Evolutionary conservation across 2,888 invertebrate species (phyloP).

Genomic region (Agrilus mali): DNA sequence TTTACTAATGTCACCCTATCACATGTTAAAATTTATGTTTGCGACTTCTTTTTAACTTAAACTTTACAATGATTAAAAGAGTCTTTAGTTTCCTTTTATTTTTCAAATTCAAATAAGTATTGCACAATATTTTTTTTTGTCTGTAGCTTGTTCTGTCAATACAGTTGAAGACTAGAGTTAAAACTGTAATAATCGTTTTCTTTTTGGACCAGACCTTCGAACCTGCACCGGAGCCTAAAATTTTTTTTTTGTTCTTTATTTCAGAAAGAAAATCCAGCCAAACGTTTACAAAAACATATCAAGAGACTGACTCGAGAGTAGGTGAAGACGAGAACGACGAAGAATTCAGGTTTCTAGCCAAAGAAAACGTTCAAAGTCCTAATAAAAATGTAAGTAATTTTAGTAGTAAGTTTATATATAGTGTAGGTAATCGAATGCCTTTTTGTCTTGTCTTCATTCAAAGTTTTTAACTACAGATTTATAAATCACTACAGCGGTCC

Average conservation of each 20-base stretch:
- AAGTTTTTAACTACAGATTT: slow-evolving; percentile 48
- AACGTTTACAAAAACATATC: slow-evolving; percentile 43
- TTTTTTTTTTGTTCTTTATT: too few species aligned
- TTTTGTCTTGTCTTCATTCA: neutral
- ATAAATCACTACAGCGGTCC: slow-evolving; percentile 52
- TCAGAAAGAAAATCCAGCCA: slow-evolving; percentile 36
- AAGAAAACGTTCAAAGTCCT: slow-evolving; percentile 30
- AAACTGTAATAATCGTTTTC: too few species aligned
- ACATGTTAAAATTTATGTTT: neutral
- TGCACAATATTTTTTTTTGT: too few species aligned
- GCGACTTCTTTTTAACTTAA: neutral
- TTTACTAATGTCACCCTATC: neutral
- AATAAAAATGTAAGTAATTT: slow-evolving; percentile 31
- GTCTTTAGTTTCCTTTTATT: too few species aligned
- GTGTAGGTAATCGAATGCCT: too few species aligned
- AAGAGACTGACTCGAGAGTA: slow-evolving; percentile 38
- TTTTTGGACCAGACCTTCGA: too few species aligned
- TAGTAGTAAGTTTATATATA: too few species aligned
- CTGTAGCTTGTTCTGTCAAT: too few species aligned
- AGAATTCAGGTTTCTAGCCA: slow-evolving; percentile 34
- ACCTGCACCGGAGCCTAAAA: too few species aligned
- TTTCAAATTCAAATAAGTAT: too few species aligned
- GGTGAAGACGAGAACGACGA: slow-evolving; percentile 35
- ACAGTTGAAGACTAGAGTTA: too few species aligned
- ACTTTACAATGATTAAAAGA: too few species aligned